Percentiles rank a stretch among this genome's conserved stretches.
Evolutionary conservation across 92 coral and sea anemone genomes (phyloP).

Genomic region (Heteractis magnifica): DNA sequence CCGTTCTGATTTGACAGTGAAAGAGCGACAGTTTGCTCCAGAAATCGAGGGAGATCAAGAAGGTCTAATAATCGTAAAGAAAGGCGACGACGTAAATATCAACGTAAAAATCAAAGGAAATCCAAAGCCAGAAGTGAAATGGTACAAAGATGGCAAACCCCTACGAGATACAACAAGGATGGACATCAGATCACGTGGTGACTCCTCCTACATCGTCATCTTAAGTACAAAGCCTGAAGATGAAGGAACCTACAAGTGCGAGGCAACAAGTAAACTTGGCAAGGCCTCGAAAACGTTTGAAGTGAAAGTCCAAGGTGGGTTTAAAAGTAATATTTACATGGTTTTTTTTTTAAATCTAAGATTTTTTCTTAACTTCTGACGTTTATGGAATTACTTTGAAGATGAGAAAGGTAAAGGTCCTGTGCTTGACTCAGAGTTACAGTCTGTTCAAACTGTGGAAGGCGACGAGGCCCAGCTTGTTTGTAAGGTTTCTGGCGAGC

Average conservation of each 20-base stretch:
- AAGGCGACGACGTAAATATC: constrained; percentile 66
- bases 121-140: constrained; percentile 84
- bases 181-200: constrained; percentile 81
- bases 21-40: constrained; percentile 67
- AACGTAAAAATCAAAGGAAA: constrained; percentile 71
- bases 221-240: constrained; percentile 68
- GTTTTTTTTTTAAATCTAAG: neutral
- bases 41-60: constrained; percentile 54
- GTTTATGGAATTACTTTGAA: constrained; percentile 36
- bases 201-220: constrained; percentile 72
- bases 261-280: constrained; percentile 79
- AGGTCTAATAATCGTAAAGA: constrained; percentile 41
- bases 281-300: constrained; percentile 76
- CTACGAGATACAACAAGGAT: constrained; percentile 67
- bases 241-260: constrained; percentile 86
- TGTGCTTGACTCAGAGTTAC: constrained; percentile 46
- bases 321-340: neutral
- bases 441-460: constrained; percentile 60
- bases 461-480: constrained; percentile 54
- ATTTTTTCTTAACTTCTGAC: neutral
- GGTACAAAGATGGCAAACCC: constrained; percentile 87
- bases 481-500: constrained; percentile 65
- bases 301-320: constrained; percentile 74
- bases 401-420: constrained; percentile 66
- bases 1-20: constrained; percentile 74